A percentile compares a stretch with the other conserved stretches of the same genome.
phyloP scores from a whole-genome alignment of 2,888 invertebrate genomes.

The Drosophila neonasuta region DNA sequence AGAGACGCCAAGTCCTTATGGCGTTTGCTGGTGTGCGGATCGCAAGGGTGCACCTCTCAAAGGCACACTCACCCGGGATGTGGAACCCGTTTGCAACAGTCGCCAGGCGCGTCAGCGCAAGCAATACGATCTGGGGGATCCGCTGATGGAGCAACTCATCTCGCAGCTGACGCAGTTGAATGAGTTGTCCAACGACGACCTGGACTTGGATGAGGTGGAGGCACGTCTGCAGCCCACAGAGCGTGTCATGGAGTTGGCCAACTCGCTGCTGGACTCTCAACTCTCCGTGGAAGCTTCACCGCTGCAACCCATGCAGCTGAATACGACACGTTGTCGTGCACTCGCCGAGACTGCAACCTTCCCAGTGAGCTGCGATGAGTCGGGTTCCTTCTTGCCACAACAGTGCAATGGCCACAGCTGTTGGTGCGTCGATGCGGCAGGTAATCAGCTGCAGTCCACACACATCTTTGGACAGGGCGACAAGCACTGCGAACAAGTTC shows the following conservation, averaged over 20 bases:
- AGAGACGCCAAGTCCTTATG: conserved; percentile 81
- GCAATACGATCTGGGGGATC: conserved; percentile 70
- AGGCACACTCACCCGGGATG: conserved; percentile 89
- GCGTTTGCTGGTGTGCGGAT: conserved; percentile 94
- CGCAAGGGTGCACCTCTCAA: conserved; percentile 91
- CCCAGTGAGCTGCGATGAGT: conserved; percentile 85
- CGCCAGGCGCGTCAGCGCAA: conserved; percentile 88
- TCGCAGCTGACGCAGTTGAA: conserved; percentile 85
- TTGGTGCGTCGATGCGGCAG: conserved; percentile 94
- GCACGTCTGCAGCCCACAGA: conserved; percentile 64
- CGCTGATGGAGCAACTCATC: conserved; percentile 88
- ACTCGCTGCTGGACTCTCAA: conserved; percentile 80
- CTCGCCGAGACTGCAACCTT: conserved; percentile 81
- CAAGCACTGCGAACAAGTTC: conserved; percentile 85
- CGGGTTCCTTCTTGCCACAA: conserved; percentile 88
- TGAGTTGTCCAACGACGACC: conserved; percentile 77
- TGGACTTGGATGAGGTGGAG: conserved; percentile 65
- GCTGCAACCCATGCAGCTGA: conserved; percentile 66
- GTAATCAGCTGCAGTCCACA: conserved; percentile 86
- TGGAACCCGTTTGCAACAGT: conserved; percentile 90
- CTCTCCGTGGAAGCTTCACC: conserved; percentile 76
- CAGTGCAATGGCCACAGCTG: conserved; percentile 88
- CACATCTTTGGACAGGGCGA: conserved; percentile 85
- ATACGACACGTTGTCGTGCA: conserved; percentile 83
- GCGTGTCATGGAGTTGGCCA: conserved; percentile 74